Evolutionary conservation across 2,113 vertebrate species (phyloP), one percentile per base, ranked within the genome.

Genomic region (Tetrao urogallus): DNA sequence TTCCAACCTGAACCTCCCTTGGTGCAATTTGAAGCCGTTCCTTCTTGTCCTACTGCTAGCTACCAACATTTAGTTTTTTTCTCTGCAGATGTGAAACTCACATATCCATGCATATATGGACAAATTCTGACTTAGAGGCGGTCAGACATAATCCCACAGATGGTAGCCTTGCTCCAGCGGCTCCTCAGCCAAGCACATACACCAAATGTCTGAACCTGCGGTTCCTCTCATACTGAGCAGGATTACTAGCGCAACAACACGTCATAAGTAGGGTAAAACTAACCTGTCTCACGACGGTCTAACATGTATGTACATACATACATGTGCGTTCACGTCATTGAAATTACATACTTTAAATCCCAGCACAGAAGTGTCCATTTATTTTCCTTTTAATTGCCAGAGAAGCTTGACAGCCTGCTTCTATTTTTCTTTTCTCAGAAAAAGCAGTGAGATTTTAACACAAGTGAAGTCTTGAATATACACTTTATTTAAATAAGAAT

Each of bases 401-500:
- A 63, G 38, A 88, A 92, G 52, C 15, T 79, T 74, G 91, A 79
- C 42, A 84, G 34, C 66, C 18, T 36, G 43, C 42, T 73, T 77
- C 47, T 83, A 14, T 70, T 82, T 86, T 74, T 61, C 43, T 66
- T 57, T 69, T 43, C 36, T 65, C 3, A 0, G 3, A 34, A 60
- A 80, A 60, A 79, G 91, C 56, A 73, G 76, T 82, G 50, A 90
- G 43, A 25, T 90, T 94, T 84, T 54, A 86, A 50, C 78, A 45
- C 20, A 73, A 84, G 38, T 7, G 38, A 70, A 77, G 56, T 43
- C 75, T 79, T 71, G 47, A 92, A 88, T 69, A 82, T 34, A 81
- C 63, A 74, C 42, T 52, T 60, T 19, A 86, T 90, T 96, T 95
- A 65, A 95, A 94, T 93, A 82, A 94, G 79, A 96, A 94, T 88